Conservation (phyloP, 2,113 vertebrate genomes). For the Azemiops feae region DNA sequence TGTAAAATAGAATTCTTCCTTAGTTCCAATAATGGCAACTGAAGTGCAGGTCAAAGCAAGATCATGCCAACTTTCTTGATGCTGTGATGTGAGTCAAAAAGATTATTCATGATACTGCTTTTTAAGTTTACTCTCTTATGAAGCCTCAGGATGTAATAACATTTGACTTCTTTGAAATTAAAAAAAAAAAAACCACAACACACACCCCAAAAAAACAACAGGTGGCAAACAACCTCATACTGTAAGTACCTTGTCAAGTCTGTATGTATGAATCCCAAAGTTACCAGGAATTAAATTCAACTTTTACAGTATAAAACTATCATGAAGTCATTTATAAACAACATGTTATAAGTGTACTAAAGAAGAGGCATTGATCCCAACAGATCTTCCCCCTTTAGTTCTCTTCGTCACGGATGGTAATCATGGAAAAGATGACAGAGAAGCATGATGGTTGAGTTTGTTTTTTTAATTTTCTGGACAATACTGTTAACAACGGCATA, state of each 20-base stretch:
- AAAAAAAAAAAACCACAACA: neutral
- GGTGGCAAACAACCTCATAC: neutral
- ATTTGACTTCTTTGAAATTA: neutral
- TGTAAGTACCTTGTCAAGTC: neutral
- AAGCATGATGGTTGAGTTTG: neutral
- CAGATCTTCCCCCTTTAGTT: neutral
- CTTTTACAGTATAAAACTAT: neutral
- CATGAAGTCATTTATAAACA: neutral
- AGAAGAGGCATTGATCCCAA: neutral
- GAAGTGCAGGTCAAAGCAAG: neutral
- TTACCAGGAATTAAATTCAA: neutral
- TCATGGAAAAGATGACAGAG: neutral
- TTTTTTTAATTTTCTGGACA: neutral
- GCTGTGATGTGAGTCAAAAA: neutral
- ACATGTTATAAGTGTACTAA: neutral
- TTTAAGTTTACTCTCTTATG: neutral
- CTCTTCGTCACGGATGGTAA: neutral
- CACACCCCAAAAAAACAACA: rapidly evolving
- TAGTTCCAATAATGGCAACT: neutral
- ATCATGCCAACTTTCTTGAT: neutral
- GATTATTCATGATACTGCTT: neutral
- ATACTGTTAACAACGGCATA: neutral
- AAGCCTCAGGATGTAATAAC: neutral
- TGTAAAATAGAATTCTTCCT: neutral
- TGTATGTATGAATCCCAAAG: neutral